phyloP scores from a whole-genome alignment of 2,888 invertebrate genomes.

The Apamea sordens region DNA sequence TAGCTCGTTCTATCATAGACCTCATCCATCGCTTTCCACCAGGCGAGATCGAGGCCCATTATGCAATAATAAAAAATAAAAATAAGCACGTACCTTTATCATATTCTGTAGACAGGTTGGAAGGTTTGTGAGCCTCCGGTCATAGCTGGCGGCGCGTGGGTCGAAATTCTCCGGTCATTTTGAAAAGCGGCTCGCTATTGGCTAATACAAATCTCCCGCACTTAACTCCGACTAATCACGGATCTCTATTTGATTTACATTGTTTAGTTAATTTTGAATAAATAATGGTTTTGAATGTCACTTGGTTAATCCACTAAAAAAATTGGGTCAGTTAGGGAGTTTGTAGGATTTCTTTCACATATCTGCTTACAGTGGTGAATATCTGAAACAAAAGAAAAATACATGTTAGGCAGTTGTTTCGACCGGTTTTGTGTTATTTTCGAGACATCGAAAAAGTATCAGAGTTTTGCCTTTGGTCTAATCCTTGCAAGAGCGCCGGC shows the following conservation, averaged over 20 bases:
- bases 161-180: conserved; percentile 70
- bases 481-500: background rate
- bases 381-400: conserved; percentile 57
- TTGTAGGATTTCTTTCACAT: conserved; percentile 33
- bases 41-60: background rate
- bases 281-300: conserved; percentile 33
- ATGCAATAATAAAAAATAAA: background rate
- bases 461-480: background rate
- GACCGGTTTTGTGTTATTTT: background rate
- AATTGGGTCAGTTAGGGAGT: background rate
- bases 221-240: conserved; percentile 65
- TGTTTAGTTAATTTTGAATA: conserved; percentile 55
- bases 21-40: background rate
- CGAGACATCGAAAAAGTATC: background rate
- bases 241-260: conserved; percentile 64
- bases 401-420: conserved; percentile 17
- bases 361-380: conserved; percentile 8
- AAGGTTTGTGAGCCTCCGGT: conserved; percentile 69
- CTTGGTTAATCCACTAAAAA: conserved; percentile 30
- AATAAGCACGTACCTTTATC: conserved; percentile 78
- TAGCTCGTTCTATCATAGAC: background rate
- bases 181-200: conserved; percentile 58
- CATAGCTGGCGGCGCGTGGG: conserved; percentile 76
- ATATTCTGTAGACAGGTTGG: conserved; percentile 80
- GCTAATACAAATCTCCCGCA: conserved; percentile 64